Percentiles rank a stretch among this genome's conserved stretches.
Conservation (phyloP, 2,797 vertebrate species). For the Siniperca obscura region DNA sequence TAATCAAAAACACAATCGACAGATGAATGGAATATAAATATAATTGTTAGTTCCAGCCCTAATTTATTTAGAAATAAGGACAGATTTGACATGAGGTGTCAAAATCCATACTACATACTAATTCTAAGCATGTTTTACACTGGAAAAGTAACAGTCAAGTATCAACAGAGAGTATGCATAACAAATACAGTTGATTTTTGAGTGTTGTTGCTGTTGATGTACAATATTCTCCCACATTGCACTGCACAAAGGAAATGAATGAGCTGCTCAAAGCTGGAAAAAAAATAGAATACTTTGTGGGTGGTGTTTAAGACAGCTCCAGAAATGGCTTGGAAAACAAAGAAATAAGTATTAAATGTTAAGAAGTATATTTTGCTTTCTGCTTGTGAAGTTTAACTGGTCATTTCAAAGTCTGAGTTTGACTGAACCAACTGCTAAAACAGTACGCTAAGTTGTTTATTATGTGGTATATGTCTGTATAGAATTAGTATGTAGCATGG, state of each 20-base stretch:
- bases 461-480: not conserved
- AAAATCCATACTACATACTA: not conserved
- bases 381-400: not conserved
- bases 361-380: not conserved
- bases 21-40: not conserved
- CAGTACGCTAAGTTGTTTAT: not conserved
- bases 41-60: not conserved
- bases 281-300: not conserved
- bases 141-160: not conserved
- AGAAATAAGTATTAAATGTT: not conserved
- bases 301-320: not conserved
- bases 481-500: not conserved
- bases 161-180: not conserved
- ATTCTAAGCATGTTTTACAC: not conserved
- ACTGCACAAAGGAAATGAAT: slow-evolving; percentile 1
- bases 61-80: not conserved
- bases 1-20: not conserved
- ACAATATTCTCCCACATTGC: not conserved
- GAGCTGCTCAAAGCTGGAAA: not conserved
- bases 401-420: not conserved
- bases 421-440: not conserved
- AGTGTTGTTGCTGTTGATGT: slow-evolving; percentile 1
- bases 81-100: not conserved
- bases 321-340: not conserved
- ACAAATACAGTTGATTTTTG: not conserved